Conservation (phyloP, 2,797 vertebrate species). For the Dendrocincla fuliginosa region DNA sequence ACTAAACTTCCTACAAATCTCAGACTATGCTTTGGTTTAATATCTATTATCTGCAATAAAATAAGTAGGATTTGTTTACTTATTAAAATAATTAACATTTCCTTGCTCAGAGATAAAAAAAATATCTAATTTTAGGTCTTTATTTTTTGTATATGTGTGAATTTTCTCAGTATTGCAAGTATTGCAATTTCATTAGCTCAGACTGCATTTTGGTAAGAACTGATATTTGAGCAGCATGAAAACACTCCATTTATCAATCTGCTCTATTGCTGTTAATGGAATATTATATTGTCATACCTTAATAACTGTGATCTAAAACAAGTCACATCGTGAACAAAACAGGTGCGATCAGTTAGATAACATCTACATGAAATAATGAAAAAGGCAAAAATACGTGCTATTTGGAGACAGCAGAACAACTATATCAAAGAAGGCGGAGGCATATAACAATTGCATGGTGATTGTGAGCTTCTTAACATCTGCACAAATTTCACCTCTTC, state of each 20-base stretch:
- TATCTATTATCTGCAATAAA: background rate
- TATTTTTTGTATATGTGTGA: background rate
- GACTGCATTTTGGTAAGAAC: background rate
- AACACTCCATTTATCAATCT: background rate
- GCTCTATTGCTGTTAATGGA: background rate
- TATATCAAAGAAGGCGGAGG: background rate
- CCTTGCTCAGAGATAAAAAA: background rate
- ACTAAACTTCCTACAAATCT: background rate
- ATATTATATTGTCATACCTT: background rate
- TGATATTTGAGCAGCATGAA: background rate
- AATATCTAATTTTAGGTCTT: background rate
- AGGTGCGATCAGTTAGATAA: background rate
- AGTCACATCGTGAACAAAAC: background rate
- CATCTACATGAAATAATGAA: no score
- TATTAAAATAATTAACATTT: background rate
- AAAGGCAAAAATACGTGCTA: no score
- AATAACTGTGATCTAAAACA: background rate
- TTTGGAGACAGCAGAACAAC: background rate
- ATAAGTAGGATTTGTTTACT: background rate
- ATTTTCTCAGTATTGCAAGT: background rate
- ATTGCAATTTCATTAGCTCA: background rate
- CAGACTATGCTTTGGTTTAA: background rate
- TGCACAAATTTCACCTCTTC: background rate
- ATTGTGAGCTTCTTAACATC: background rate
- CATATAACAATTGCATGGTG: background rate